Percentiles rank a stretch among this genome's conserved stretches.
Conservation (phyloP, 2,888 invertebrate genomes). For the Orthosia gothica region DNA sequence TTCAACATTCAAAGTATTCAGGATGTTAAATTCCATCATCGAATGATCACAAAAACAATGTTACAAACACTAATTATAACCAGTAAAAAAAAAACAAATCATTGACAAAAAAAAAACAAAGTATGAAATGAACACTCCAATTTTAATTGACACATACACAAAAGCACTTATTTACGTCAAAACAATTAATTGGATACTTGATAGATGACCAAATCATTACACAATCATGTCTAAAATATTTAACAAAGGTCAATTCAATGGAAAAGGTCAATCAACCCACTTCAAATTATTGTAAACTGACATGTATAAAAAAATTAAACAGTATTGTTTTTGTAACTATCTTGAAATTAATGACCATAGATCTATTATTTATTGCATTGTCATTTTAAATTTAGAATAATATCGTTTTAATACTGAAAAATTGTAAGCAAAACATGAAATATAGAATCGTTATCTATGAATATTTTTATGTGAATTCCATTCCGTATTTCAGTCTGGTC, state of each 20-base stretch:
- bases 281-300: background rate
- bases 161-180: conserved; percentile 12
- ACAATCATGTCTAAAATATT: conserved; percentile 11
- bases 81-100: background rate
- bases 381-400: background rate
- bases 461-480: background rate
- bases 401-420: background rate
- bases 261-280: conserved; percentile 23
- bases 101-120: background rate
- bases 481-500: conserved; percentile 19
- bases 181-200: background rate
- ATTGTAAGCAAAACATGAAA: conserved; percentile 1
- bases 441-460: conserved; percentile 5
- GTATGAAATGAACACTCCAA: background rate
- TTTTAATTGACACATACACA: conserved; percentile 25
- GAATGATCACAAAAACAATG: background rate
- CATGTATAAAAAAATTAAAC: background rate
- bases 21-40: background rate
- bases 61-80: background rate
- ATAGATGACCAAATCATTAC: background rate
- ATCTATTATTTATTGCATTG: background rate
- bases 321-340: background rate
- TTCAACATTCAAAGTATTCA: background rate
- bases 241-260: conserved; percentile 14
- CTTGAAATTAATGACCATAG: background rate